Percentiles rank a stretch among this genome's conserved stretches.
phyloP scores from a whole-genome alignment of 2,113 vertebrate genomes.

The Macaca mulatta region DNA sequence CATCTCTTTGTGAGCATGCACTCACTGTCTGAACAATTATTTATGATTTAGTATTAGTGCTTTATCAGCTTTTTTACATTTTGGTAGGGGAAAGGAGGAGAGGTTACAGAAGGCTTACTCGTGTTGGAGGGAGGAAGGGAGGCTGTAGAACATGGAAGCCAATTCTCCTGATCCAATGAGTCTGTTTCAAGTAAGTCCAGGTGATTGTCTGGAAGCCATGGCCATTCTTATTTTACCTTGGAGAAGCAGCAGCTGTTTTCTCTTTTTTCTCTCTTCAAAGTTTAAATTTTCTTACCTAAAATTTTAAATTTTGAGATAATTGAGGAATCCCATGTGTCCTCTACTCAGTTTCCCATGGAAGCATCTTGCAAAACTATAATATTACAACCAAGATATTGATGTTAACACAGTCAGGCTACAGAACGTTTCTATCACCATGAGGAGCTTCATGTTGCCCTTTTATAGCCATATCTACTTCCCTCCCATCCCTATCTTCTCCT shows the following conservation, averaged over 20 bases:
- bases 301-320: not conserved
- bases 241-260: not conserved
- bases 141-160: not conserved
- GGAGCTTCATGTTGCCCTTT: not conserved
- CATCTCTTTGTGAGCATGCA: not conserved
- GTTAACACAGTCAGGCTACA: not conserved
- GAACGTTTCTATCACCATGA: not conserved
- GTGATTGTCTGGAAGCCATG: not conserved
- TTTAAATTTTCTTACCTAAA: constrained; percentile 6
- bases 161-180: not conserved
- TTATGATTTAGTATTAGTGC: not conserved
- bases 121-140: not conserved
- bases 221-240: not conserved
- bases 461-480: not conserved
- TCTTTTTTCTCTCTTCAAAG: not conserved
- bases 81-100: not conserved
- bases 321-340: not conserved
- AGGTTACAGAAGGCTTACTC: not conserved
- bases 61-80: not conserved
- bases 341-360: not conserved
- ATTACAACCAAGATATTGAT: not conserved
- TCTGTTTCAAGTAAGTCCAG: not conserved
- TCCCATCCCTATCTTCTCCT: not conserved
- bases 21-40: not conserved
- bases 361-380: not conserved